Conservation (phyloP, 2,797 vertebrate species). For the Champsocephalus esox region DNA sequence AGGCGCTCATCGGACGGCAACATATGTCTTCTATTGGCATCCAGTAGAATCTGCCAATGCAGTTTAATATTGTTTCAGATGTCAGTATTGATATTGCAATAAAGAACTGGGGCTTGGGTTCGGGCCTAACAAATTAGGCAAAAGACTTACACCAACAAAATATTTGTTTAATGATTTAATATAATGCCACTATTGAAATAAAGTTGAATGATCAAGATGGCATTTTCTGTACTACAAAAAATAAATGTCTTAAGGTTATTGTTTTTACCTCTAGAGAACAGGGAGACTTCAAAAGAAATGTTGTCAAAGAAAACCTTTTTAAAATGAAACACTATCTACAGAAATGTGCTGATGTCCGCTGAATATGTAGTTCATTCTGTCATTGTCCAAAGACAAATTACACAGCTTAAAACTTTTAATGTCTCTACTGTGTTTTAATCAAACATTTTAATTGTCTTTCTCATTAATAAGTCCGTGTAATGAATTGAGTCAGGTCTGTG, state of each 20-base stretch:
- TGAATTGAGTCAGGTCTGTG: constrained; percentile 61
- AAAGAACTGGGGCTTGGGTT: not conserved
- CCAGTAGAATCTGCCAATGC: constrained; percentile 4
- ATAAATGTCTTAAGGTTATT: too few species aligned
- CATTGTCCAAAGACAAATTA: constrained; percentile 51
- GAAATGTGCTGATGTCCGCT: constrained; percentile 5
- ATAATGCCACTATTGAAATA: not conserved
- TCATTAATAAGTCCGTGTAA: constrained; percentile 54
- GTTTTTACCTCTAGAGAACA: not conserved
- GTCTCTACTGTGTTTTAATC: constrained; percentile 56
- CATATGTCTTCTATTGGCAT: not conserved
- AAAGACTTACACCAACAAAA: constrained; percentile 1
- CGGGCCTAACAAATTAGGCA: not conserved
- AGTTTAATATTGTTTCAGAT: not conserved
- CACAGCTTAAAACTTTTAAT: constrained; percentile 41
- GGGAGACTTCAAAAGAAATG: not conserved
- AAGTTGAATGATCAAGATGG: not conserved
- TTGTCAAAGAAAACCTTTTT: not conserved
- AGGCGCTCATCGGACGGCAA: not conserved
- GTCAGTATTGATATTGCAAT: not conserved
- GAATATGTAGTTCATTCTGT: not conserved
- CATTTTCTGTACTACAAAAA: not conserved
- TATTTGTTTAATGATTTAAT: not conserved
- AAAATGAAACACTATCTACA: not conserved
- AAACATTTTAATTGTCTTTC: constrained; percentile 60